phyloP scores from a whole-genome alignment of 2,113 vertebrate species.

The Cebus imitator region DNA sequence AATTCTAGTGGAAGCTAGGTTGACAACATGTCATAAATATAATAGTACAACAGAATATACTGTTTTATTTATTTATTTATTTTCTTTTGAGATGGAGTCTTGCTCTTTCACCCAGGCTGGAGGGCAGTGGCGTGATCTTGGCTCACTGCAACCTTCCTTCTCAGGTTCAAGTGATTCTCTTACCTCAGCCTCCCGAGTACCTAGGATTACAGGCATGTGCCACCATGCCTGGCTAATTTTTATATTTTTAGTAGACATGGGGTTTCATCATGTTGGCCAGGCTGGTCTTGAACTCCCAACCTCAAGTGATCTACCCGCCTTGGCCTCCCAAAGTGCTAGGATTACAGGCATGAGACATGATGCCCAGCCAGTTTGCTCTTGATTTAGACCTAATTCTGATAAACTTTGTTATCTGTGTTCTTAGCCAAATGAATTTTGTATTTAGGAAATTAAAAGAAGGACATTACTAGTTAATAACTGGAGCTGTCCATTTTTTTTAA shows the following conservation, averaged over 20 bases:
- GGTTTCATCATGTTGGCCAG: too few relatives aligned
- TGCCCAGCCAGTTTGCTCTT: not conserved
- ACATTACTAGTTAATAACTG: conserved; percentile 5
- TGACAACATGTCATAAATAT: not conserved
- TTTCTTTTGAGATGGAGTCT: too few relatives aligned
- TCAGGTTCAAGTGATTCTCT: not conserved
- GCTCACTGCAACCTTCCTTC: too few relatives aligned
- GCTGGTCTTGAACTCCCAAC: too few relatives aligned
- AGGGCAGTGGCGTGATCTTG: too few relatives aligned
- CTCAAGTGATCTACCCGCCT: too few relatives aligned
- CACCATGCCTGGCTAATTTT: too few relatives aligned
- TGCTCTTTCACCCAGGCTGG: too few relatives aligned
- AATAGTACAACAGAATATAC: not conserved
- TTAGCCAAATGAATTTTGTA: not conserved
- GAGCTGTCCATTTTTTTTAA: not conserved
- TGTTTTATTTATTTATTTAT: not conserved
- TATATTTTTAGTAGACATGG: too few relatives aligned
- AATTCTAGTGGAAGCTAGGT: not conserved
- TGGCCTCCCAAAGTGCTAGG: too few relatives aligned
- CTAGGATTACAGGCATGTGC: too few relatives aligned
- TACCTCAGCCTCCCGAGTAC: not conserved
- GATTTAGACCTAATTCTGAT: conserved; percentile 1
- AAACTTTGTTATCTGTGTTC: not conserved
- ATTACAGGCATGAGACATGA: too few relatives aligned
- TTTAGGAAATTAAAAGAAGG: not conserved